These are phyloP conservation scores for Cheiracanthium punctorium DNA, from an alignment of 2,888 invertebrate genomes.

Conservation along the genomic window DNA sequence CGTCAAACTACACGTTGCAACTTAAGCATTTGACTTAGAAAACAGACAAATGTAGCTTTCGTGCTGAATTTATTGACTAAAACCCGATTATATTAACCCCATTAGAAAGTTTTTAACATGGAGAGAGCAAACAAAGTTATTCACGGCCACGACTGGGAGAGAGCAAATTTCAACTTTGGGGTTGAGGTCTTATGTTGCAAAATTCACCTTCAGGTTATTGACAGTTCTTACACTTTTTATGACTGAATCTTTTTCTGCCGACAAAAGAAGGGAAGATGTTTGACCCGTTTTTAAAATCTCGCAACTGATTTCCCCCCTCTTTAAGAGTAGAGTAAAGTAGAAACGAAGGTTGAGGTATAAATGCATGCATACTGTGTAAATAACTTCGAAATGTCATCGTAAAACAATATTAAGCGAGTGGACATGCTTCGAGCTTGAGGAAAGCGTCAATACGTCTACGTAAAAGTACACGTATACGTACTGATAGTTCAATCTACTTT, in stretches of 20 bases:
- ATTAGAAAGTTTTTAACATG: background rate
- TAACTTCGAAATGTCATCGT: background rate
- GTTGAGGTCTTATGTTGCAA: background rate
- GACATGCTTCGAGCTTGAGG: no score
- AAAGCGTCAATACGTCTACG: no score
- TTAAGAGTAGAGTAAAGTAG: background rate
- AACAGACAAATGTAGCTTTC: no score
- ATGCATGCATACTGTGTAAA: background rate
- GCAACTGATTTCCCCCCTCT: background rate
- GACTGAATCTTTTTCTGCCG: background rate
- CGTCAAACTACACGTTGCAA: no score
- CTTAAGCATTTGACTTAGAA: no score
- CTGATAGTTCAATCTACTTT: no score
- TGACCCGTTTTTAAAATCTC: background rate
- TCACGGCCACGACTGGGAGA: background rate
- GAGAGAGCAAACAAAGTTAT: background rate
- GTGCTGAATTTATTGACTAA: no score
- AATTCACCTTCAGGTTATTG: background rate
- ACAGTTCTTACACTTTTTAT: background rate
- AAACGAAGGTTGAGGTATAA: background rate
- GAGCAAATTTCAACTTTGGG: background rate
- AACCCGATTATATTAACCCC: no score
- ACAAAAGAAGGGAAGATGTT: constrained; percentile 6
- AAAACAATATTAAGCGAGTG: no score
- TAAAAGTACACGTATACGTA: no score